A percentile compares a stretch with the other conserved stretches of the same genome.
Evolutionary conservation across 1,140 invertebrate species (phyloP).

Genomic region (Drosophila aff.): DNA sequence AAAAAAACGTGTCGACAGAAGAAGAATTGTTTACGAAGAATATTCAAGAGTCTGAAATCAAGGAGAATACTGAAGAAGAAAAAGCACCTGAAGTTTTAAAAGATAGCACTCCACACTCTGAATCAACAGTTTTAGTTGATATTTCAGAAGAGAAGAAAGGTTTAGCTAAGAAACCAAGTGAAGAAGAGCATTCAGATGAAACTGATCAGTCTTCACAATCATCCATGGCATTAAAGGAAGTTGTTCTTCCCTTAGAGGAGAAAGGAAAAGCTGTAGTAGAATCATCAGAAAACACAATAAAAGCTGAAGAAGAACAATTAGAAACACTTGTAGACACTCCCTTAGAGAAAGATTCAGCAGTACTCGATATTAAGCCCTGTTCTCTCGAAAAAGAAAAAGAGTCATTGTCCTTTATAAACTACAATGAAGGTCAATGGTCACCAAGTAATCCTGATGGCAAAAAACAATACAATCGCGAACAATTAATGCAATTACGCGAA

Average conservation of each 20-base stretch:
- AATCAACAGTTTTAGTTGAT: not conserved
- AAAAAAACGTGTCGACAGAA: not conserved
- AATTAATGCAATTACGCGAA: conserved; percentile 91
- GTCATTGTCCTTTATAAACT: conserved; percentile 73
- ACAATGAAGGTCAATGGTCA: conserved; percentile 92
- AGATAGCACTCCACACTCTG: not conserved
- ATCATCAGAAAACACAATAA: not conserved
- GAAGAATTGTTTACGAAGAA: not conserved
- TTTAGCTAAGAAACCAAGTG: not conserved
- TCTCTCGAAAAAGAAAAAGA: not conserved
- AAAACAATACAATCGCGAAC: conserved; percentile 92
- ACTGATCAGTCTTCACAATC: conserved; percentile 44
- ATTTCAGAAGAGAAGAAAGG: not conserved
- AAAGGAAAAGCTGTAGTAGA: not conserved
- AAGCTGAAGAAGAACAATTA: not conserved
- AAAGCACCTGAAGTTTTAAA: not conserved
- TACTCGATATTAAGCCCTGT: not conserved
- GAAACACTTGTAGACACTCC: not conserved
- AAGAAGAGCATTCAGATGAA: conserved; percentile 31
- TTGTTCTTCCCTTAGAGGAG: conserved; percentile 6
- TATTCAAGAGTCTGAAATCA: conserved; percentile 4
- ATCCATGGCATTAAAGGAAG: conserved; percentile 13
- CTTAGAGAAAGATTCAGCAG: not conserved
- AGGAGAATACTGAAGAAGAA: not conserved
- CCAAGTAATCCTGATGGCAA: conserved; percentile 92